These are phyloP conservation scores for Augochlorella aurata DNA, from an alignment of 2,888 invertebrate species.

Conservation along the genomic window DNA sequence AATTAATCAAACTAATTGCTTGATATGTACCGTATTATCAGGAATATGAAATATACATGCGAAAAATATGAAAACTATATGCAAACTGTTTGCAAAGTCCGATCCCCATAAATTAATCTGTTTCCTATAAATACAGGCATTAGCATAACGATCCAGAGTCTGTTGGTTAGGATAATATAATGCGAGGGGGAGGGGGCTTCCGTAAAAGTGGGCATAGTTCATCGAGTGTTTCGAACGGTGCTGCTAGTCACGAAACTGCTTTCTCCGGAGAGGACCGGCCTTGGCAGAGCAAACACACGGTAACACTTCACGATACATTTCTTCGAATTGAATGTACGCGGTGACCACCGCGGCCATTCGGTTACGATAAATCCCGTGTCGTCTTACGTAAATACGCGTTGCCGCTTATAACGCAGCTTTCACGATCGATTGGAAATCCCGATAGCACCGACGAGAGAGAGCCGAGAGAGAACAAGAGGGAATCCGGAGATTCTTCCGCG, in stretches of 20 bases:
- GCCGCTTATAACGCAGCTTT: constrained; percentile 38
- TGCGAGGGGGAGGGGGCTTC: background rate
- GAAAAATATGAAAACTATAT: too few species aligned
- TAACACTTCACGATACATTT: constrained; percentile 63
- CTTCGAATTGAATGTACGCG: constrained; percentile 55
- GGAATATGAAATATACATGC: too few species aligned
- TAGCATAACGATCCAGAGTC: too few species aligned
- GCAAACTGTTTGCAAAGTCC: too few species aligned
- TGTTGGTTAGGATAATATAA: background rate
- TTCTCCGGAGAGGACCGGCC: constrained; percentile 64
- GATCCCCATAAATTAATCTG: too few species aligned
- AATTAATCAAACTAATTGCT: too few species aligned
- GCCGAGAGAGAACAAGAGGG: background rate
- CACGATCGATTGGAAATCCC: constrained; percentile 48
- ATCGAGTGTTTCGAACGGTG: constrained; percentile 11
- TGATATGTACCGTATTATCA: too few species aligned
- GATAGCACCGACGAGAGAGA: background rate
- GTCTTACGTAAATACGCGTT: constrained; percentile 53
- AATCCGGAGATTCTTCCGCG: constrained; percentile 14
- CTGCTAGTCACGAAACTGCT: constrained; percentile 40
- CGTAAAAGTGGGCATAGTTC: constrained; percentile 15
- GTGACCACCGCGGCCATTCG: constrained; percentile 11
- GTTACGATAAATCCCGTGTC: constrained; percentile 30
- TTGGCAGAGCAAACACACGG: constrained; percentile 62
- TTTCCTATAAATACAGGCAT: too few species aligned